Base-by-base conservation (phyloP, 2,113 vertebrate genomes). In the Gopherus evgoodei region DNA sequence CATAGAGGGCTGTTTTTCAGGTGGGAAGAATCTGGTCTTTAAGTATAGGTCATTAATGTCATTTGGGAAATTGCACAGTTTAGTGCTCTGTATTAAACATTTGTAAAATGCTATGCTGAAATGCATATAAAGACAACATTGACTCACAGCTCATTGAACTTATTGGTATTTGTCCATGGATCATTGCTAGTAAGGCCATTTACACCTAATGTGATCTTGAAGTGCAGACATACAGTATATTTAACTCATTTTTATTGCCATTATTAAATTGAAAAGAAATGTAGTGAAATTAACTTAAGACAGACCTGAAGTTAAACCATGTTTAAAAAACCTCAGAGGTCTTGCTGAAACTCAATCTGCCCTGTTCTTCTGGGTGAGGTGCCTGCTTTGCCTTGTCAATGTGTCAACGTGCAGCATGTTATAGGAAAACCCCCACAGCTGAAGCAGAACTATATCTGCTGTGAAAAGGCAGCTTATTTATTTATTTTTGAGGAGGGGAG, bases 101-200 rank as follows among this genome's bases (percentile, higher is more conserved):
- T 86, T 92, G 50, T 53, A 90, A 93, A 89, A n/a, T 35, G 7
- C 52, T 72, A 87, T 85, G 4, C 6, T 44, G 49, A 9, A 93
- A 88, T 88, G 10, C 44, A 22, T 84, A 87, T 69, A 90, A 93
- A 94, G 29, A n/a, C 76, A 93, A 82, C 84, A 94, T 80, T 83
- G 52, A 83, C 44, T 84, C 56, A 96, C 49, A 95, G 84, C 42
- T 95, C 88, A 88, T 88, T 93, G 56, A 38, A 12, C 24, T 88
- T 24, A 85, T 83, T 86, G 75, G 29, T 83, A 31, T 75, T 89
- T 92, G 82, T 59, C 52, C 84, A 83, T 53, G 72, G 76, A n/a
- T 84, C 78, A 83, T 84, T 94, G 54, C 59, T 89, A 87, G 44
- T 65, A 62, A 83, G 16, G 42, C 57, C 47, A 83, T 81, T 91